phyloP scores from a whole-genome alignment of 2,797 vertebrate genomes.

The Malurus leucopterus region DNA sequence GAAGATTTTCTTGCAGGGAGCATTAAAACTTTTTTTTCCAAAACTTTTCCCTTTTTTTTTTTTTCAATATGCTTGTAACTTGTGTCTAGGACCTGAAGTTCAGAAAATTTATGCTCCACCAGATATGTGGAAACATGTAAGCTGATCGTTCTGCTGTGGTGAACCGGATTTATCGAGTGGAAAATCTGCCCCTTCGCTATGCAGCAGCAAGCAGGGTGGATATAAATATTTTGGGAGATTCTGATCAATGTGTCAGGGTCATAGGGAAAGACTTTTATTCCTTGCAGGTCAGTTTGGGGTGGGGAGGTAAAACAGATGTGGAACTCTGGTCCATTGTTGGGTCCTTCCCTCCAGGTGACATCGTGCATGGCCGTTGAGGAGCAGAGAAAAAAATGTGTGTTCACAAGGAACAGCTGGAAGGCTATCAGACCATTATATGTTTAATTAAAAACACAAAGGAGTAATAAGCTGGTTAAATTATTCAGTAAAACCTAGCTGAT shows the following conservation, averaged over 20 bases:
- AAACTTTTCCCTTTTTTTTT: rapidly evolving
- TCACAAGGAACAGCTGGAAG: background rate
- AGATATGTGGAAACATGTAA: background rate
- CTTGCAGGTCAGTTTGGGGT: background rate
- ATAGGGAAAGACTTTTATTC: background rate
- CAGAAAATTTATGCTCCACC: rapidly evolving
- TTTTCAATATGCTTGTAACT: background rate
- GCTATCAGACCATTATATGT: background rate
- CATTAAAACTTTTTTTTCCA: background rate
- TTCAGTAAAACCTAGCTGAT: slow-evolving; percentile 45
- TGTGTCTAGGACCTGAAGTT: background rate
- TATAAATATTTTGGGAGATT: background rate
- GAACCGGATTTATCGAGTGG: rapidly evolving
- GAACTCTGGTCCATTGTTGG: background rate
- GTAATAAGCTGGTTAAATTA: slow-evolving; percentile 48
- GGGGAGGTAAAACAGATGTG: background rate
- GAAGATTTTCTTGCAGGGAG: background rate
- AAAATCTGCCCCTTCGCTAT: background rate
- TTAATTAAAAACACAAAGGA: background rate
- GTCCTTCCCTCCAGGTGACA: background rate
- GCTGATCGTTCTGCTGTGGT: background rate
- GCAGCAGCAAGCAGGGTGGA: background rate
- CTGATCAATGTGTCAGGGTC: background rate
- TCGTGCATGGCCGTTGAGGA: background rate
- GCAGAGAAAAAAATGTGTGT: background rate